A percentile compares a stretch with the other conserved stretches of the same genome.
phyloP scores from a whole-genome alignment of 2,797 vertebrate genomes.

The Eulemur albifrons region DNA sequence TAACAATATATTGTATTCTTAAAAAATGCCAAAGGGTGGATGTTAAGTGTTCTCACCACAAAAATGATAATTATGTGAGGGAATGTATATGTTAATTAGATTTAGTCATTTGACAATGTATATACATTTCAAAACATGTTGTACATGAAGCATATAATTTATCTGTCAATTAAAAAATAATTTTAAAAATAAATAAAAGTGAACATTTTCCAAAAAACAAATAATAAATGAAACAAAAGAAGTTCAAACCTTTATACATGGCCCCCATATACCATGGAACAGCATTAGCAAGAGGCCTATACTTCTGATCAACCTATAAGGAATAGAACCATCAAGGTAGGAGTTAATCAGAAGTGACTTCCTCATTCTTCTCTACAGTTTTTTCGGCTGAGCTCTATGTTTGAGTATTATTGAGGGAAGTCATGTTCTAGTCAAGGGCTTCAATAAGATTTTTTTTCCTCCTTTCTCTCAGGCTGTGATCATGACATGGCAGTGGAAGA shows the following conservation, averaged over 20 bases:
- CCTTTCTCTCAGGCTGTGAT: not conserved
- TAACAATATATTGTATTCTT: not conserved
- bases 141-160: not conserved
- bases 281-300: not conserved
- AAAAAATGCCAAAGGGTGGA: not conserved
- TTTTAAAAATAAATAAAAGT: not conserved
- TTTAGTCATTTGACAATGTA: not conserved
- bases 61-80: not conserved
- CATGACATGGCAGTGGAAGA: not conserved
- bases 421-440: not conserved
- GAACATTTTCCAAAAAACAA: not conserved
- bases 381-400: not conserved
- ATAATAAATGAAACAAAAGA: not conserved
- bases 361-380: not conserved
- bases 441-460: not conserved
- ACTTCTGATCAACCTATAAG: not conserved
- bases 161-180: not conserved
- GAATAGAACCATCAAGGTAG: not conserved
- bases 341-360: not conserved
- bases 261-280: not conserved
- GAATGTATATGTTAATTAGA: not conserved
- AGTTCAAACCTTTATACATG: not conserved
- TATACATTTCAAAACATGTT: not conserved
- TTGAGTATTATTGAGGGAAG: not conserved
- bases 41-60: not conserved